Evolutionary conservation across 2,797 vertebrate genomes (phyloP).

Genomic region (Pogonophryne albipinna): DNA sequence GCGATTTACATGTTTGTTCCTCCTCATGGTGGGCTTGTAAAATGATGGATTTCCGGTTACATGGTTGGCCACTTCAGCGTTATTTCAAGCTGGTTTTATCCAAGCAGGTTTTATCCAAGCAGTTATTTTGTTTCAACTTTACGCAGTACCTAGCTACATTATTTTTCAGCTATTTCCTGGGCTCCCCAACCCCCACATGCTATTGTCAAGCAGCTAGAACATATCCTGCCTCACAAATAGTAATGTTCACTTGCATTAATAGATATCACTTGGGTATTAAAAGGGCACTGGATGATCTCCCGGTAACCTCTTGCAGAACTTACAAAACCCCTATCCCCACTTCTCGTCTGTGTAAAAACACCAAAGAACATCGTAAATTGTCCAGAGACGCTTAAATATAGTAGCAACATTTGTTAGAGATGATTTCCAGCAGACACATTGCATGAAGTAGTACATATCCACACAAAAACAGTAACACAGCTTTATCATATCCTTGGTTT

Average conservation of each 20-base stretch:
- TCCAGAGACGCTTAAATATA: background rate
- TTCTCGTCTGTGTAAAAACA: background rate
- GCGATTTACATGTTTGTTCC: no score
- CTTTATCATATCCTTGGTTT: background rate
- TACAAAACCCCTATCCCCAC: background rate
- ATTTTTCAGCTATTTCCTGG: no score
- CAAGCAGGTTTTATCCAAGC: no score
- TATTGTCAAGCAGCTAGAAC: background rate
- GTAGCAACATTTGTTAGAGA: background rate
- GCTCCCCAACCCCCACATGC: no score
- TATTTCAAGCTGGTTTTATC: no score
- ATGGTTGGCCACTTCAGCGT: no score
- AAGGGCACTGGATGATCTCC: background rate
- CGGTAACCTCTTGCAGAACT: background rate
- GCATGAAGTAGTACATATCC: background rate
- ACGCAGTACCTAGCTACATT: no score
- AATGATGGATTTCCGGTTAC: no score
- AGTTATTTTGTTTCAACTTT: no score
- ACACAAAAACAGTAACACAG: background rate
- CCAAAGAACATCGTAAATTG: background rate
- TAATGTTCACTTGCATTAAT: background rate
- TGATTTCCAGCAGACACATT: background rate
- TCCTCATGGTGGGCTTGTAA: no score
- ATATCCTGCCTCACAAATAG: background rate
- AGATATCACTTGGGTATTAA: background rate